Conservation (phyloP, 2,888 invertebrate species). For the Ditylenchus weischeri region DNA sequence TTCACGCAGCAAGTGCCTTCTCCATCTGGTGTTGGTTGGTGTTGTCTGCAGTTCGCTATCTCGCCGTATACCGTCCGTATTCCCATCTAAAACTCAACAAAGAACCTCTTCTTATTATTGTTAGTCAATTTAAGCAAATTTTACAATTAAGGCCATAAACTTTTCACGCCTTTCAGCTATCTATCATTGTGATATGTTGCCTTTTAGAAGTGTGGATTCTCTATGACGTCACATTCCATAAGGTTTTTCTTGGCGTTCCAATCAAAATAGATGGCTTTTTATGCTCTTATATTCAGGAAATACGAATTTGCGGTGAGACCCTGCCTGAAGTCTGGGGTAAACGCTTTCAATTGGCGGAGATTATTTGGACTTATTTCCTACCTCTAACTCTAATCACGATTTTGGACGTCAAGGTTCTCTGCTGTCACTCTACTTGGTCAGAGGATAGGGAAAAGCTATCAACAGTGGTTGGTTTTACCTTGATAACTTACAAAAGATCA, state of each 20-base stretch:
- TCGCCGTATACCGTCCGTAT: constrained; percentile 54
- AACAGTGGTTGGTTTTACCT: no score
- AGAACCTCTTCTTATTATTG: constrained; percentile 50
- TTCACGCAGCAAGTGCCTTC: constrained; percentile 53
- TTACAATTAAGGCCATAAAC: not conserved
- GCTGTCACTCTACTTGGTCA: constrained; percentile 35
- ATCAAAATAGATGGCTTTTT: not conserved
- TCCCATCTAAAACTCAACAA: constrained; percentile 47
- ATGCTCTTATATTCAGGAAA: constrained; percentile 18
- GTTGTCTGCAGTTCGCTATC: constrained; percentile 47
- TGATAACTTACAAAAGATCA: no score
- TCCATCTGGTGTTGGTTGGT: constrained; percentile 56
- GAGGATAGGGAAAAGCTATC: no score
- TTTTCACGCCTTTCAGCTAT: constrained; percentile 31
- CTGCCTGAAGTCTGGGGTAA: constrained; percentile 32
- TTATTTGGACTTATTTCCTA: constrained; percentile 50
- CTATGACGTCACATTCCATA: constrained; percentile 39
- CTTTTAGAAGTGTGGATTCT: constrained; percentile 49
- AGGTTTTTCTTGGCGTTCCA: not conserved
- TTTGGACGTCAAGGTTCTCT: constrained; percentile 40
- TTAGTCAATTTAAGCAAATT: constrained; percentile 23
- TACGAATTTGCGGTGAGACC: constrained; percentile 33
- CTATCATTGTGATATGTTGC: constrained; percentile 42
- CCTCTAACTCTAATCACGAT: constrained; percentile 48
- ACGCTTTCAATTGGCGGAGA: constrained; percentile 49